Percentiles rank a stretch among this genome's conserved stretches.
These are phyloP conservation scores for Oreochromis mossambicus DNA, from an alignment of 2,797 vertebrate species.

Conservation along the genomic window DNA sequence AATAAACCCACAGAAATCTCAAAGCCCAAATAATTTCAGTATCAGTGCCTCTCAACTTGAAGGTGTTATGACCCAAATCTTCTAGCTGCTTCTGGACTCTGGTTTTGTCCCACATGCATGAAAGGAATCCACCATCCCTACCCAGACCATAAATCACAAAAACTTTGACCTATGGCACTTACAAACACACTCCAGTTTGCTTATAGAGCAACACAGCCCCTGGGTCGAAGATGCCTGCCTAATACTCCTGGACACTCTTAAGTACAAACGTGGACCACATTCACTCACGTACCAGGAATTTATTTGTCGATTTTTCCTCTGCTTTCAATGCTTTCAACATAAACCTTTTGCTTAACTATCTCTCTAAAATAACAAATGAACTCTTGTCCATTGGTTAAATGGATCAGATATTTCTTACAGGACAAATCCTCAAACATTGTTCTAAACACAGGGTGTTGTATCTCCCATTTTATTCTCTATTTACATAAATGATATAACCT, in stretches of 20 bases:
- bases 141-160: background rate
- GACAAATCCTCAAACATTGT: background rate
- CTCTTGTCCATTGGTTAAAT: background rate
- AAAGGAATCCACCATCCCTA: background rate
- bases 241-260: background rate
- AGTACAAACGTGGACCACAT: too few relatives aligned
- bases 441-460: background rate
- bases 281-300: too few relatives aligned
- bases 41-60: background rate
- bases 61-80: background rate
- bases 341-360: background rate
- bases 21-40: background rate
- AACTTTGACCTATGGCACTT: background rate
- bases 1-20: background rate
- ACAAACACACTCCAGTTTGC: background rate
- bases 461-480: background rate
- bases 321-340: background rate
- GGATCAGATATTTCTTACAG: background rate
- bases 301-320: background rate
- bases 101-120: background rate
- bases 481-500: background rate
- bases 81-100: background rate
- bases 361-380: background rate
- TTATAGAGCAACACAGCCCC: background rate
- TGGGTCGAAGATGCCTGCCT: background rate